Conservation (phyloP, 92 coral and sea anemone genomes). For the Pocillopora grandis region DNA sequence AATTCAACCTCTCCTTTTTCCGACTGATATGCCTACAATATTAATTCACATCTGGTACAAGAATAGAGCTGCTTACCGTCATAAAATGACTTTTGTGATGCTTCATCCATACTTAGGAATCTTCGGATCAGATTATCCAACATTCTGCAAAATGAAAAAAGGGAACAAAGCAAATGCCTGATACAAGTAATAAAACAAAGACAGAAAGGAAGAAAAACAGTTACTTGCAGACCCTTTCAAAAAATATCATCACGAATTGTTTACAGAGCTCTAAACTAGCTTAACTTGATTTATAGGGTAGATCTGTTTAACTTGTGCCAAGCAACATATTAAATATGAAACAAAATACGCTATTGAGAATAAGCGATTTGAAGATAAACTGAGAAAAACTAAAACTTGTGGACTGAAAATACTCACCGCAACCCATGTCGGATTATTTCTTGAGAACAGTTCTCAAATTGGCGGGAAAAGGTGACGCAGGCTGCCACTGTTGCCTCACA, state of each 20-base stretch:
- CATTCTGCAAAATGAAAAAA: not conserved
- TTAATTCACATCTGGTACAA: not conserved
- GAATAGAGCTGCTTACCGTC: constrained; percentile 1
- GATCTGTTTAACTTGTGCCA: too few species aligned
- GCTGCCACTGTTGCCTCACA: not conserved
- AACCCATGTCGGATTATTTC: not conserved
- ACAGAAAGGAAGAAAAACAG: not conserved
- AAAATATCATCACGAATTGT: too few species aligned
- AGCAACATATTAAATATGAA: too few species aligned
- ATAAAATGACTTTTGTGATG: constrained; percentile 26
- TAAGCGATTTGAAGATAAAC: too few species aligned
- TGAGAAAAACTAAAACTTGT: not conserved
- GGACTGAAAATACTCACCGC: not conserved
- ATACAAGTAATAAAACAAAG: not conserved
- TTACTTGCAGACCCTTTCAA: too few species aligned
- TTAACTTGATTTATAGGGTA: too few species aligned
- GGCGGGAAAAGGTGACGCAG: constrained; percentile 28
- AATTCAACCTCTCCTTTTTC: too few species aligned
- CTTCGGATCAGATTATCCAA: not conserved
- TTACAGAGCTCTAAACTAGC: too few species aligned
- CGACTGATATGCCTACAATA: too few species aligned
- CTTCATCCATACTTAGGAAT: constrained; percentile 17
- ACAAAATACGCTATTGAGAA: too few species aligned
- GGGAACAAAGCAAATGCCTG: not conserved
- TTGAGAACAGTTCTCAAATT: not conserved